Evolutionary conservation across 2,888 invertebrate species (phyloP).

Genomic region (Seladonia tumulorum): DNA sequence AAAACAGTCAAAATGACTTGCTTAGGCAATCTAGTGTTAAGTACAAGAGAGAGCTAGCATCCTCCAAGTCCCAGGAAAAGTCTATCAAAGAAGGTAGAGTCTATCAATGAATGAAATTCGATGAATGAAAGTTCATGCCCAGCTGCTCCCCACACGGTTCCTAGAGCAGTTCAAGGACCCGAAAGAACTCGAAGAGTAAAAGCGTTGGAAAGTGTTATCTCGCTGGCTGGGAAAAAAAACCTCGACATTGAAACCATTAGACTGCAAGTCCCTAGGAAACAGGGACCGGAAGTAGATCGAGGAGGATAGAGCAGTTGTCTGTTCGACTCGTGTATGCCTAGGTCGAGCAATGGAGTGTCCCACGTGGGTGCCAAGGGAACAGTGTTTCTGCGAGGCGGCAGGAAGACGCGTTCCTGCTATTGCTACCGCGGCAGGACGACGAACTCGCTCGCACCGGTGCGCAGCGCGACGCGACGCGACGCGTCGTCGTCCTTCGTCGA

Average conservation of each 20-base stretch:
- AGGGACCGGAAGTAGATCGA: neutral
- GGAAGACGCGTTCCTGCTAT: constrained; percentile 37
- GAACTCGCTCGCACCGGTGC: constrained; percentile 52
- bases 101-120: too few relatives aligned
- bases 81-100: too few relatives aligned
- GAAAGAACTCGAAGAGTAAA: too few relatives aligned
- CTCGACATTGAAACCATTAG: neutral
- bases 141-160: too few relatives aligned
- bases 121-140: too few relatives aligned
- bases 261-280: neutral
- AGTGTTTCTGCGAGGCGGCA: neutral
- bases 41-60: too few relatives aligned
- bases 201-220: neutral
- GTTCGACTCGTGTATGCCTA: neutral
- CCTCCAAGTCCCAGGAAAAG: neutral
- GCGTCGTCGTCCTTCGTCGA: constrained; percentile 61
- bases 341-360: neutral
- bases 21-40: too few relatives aligned
- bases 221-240: neutral
- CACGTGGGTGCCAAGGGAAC: constrained; percentile 29
- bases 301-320: constrained; percentile 4
- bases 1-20: too few relatives aligned
- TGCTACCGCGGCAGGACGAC: constrained; percentile 60
- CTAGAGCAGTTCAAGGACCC: too few relatives aligned
- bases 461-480: constrained; percentile 18